Evolutionary conservation across 2,797 vertebrate species (phyloP), one percentile per base, ranked within the genome.

Genomic region (Antennarius maculatus): DNA sequence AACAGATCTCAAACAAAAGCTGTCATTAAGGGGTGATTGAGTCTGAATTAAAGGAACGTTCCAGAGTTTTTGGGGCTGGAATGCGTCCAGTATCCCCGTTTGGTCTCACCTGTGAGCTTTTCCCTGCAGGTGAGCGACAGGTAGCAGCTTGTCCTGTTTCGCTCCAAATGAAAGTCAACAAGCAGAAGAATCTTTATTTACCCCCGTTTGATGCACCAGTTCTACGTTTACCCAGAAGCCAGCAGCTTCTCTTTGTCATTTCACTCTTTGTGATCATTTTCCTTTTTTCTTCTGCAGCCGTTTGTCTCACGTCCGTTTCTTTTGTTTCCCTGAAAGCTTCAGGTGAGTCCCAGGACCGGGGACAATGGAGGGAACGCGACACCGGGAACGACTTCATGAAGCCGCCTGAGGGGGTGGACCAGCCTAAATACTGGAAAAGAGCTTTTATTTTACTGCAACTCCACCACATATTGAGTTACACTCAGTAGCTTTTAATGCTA

Each of bases 131-230:
- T 1, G 57, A 76, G 10, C 14, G 47, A 79, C 86, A 84, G 66
- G 86, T 59, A 66, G 10, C 51, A 3, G 69, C 86, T 70, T 66
- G 86, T 84, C 71, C 42, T 46, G 23, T 23, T 37, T 27, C n/a
- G 31, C 48, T 60, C 55, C 43, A 48, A 17, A 51, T 46, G 62
- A 53, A 73, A 29, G 63, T 77, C 63, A 69, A 71, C 37, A 65
- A 39, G 3, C 1, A 8, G 37, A 39, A 39, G 10, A 39, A 10
- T 15, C 10, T 43, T 43, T 13, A 43, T 43, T 14, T 14, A 16
- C 13, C 14, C 10, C 4, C 14, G 1, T 43, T 43, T 13, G 42
- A 5, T 34, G 31, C 31, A 34, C 23, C 23, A 2, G 31, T 34
- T 34, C 5, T 8, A 34, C 37, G 10, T 8, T 39, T 39, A 34